Percentiles rank a stretch among this genome's conserved stretches.
These are phyloP conservation scores for Pseudachorutes palmiensis DNA, from an alignment of 1,140 invertebrate genomes.

Conservation along the genomic window DNA sequence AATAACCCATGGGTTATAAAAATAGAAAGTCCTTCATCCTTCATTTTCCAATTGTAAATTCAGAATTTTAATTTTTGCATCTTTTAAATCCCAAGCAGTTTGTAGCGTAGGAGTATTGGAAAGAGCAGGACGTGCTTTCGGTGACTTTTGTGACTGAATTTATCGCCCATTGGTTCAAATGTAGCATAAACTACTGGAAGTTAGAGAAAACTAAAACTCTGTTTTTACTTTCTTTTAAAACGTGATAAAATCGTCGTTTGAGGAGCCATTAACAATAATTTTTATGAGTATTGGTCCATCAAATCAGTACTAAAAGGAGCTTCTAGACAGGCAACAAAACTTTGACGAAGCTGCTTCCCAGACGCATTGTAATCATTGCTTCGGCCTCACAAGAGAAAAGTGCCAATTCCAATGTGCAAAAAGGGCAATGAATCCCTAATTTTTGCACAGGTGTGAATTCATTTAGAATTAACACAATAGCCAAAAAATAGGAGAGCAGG, in stretches of 20 bases:
- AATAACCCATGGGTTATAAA: not conserved
- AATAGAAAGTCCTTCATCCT: not conserved
- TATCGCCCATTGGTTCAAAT: constrained; percentile 32
- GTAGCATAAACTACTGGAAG: not conserved
- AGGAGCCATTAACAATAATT: constrained; percentile 38
- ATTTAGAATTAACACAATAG: too few relatives aligned
- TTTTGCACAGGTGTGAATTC: too few relatives aligned
- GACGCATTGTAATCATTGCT: too few relatives aligned
- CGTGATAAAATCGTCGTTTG: constrained; percentile 37
- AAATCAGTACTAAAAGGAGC: constrained; percentile 5
- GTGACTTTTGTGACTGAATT: constrained; percentile 11
- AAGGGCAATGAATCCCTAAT: too few relatives aligned
- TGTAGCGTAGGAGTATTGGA: too few relatives aligned
- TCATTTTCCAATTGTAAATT: not conserved
- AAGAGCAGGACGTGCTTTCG: not conserved
- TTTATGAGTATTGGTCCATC: constrained; percentile 37
- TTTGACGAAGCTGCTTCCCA: too few relatives aligned
- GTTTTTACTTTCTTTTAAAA: constrained; percentile 37
- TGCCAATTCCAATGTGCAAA: too few relatives aligned
- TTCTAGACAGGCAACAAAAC: constrained; percentile 21
- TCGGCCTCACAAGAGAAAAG: too few relatives aligned
- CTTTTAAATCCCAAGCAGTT: not conserved
- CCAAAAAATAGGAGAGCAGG: too few relatives aligned
- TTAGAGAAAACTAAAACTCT: not conserved
- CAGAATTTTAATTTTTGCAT: not conserved